phyloP scores from a whole-genome alignment of 2,888 invertebrate genomes.

The Nemoura dubitans region DNA sequence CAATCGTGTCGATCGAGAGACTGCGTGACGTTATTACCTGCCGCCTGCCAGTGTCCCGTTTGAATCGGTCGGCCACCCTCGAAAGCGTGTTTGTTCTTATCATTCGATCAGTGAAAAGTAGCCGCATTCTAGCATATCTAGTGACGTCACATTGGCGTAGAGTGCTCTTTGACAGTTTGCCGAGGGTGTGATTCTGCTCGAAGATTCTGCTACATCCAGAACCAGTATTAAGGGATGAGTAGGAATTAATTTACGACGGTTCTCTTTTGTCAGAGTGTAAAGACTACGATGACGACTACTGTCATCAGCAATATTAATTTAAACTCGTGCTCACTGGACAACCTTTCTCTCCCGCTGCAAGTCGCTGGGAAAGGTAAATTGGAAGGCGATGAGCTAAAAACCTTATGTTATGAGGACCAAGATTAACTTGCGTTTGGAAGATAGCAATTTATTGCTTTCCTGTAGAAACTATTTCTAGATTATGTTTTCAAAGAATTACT shows the following conservation, averaged over 20 bases:
- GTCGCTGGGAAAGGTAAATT: not conserved
- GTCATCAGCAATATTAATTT: not conserved
- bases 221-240: not conserved
- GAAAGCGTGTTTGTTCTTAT: not conserved
- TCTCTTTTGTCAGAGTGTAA: not conserved
- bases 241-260: not conserved
- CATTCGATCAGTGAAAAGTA: not conserved
- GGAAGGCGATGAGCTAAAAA: no score
- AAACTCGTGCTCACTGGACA: not conserved
- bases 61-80: not conserved
- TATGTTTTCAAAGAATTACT: no score
- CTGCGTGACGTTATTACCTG: not conserved
- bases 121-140: not conserved
- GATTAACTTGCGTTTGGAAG: no score
- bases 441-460: no score
- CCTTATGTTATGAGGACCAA: no score
- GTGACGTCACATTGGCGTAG: constrained; percentile 12
- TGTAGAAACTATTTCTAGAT: no score
- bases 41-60: not conserved
- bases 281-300: not conserved
- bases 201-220: not conserved
- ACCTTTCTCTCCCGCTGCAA: not conserved
- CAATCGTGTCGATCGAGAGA: not conserved
- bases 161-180: constrained; percentile 4
- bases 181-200: not conserved